phyloP scores from a whole-genome alignment of 2,113 vertebrate species.

The Melanerpes formicivorus region DNA sequence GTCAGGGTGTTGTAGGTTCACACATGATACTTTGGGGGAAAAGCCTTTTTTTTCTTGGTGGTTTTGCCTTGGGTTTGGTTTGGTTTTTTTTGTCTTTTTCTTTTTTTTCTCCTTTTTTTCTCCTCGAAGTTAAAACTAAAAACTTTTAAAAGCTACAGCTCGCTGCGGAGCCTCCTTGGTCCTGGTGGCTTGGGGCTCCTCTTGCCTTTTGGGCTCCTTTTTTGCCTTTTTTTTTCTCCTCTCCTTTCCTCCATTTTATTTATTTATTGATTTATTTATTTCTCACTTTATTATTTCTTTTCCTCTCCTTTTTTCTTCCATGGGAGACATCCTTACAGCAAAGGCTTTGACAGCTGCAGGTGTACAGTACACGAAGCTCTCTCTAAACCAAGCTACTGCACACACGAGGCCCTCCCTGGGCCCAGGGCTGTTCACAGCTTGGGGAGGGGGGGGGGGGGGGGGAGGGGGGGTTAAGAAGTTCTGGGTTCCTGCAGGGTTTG shows the following conservation, averaged over 20 bases:
- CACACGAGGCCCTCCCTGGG: constrained; percentile 86
- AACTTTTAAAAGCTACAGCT: constrained; percentile 97
- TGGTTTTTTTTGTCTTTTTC: constrained; percentile 73
- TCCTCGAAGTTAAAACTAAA: constrained; percentile 93
- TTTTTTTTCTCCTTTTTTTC: constrained; percentile 71
- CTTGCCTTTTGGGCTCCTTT: constrained; percentile 43
- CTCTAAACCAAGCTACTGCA: constrained; percentile 91
- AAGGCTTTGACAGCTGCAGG: constrained; percentile 88
- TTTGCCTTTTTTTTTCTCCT: constrained; percentile 60
- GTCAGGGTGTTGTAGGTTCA: constrained; percentile 99
- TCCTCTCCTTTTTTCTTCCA: constrained; percentile 73
- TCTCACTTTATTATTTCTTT: no score
- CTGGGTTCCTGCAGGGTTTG: constrained; percentile 86
- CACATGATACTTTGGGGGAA: constrained; percentile 98
- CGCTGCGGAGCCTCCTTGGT: constrained; percentile 84
- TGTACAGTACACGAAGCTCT: constrained; percentile 95
- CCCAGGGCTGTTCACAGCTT: constrained; percentile 89
- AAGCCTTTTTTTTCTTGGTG: constrained; percentile 84
- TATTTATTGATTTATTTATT: constrained; percentile 62
- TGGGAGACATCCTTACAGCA: constrained; percentile 97
- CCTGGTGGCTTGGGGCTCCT: constrained; percentile 56
- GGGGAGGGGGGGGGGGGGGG: constrained; percentile 72
- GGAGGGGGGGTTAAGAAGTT: constrained; percentile 74
- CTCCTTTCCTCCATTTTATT: no score
- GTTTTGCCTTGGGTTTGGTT: constrained; percentile 62